Evolutionary conservation across 2,797 vertebrate species (phyloP).

Genomic region (Coregonus suidteri): DNA sequence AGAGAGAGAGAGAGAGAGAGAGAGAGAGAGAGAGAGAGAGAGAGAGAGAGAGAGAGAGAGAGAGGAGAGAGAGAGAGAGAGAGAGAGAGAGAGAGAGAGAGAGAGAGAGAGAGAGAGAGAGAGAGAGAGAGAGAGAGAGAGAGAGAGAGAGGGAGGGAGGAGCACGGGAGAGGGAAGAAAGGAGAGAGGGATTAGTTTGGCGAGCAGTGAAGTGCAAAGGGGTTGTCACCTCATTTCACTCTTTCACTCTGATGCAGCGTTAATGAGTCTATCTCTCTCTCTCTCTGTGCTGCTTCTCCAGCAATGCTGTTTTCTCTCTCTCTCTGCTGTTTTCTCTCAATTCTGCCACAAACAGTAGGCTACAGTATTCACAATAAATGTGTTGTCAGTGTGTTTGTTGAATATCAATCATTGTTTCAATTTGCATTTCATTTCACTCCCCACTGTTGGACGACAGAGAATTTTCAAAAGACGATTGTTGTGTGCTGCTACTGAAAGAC

Average conservation of each 20-base stretch:
- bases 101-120: too few relatives aligned
- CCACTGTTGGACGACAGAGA: background rate
- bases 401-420: background rate
- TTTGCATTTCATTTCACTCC: background rate
- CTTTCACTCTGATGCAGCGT: constrained; percentile 22
- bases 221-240: constrained; percentile 33
- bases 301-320: background rate
- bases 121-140: too few relatives aligned
- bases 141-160: too few relatives aligned
- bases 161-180: too few relatives aligned
- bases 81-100: background rate
- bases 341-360: background rate
- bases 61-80: background rate
- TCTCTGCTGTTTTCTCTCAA: background rate
- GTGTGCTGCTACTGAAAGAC: background rate
- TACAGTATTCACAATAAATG: background rate
- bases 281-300: too few relatives aligned
- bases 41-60: too few relatives aligned
- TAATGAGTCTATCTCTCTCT: background rate
- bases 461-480: background rate
- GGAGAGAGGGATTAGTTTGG: background rate
- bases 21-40: too few relatives aligned
- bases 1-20: too few relatives aligned
- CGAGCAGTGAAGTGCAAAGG: constrained; percentile 32
- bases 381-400: background rate